Base-by-base conservation (phyloP, 2,888 invertebrate species). In the Callosobruchus maculatus region DNA sequence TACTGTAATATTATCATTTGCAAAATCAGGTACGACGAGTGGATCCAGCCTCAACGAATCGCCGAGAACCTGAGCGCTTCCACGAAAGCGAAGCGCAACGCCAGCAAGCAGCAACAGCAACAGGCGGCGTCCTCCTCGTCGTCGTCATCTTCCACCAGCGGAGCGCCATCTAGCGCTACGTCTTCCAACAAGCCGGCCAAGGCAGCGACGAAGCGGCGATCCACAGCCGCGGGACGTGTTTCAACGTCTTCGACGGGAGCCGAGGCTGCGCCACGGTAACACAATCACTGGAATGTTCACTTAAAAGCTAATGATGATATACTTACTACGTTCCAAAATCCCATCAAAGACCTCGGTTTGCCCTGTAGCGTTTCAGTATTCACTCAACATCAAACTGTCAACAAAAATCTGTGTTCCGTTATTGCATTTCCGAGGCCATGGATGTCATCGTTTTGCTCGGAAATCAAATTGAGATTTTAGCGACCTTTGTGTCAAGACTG, bases 31-130 rank as follows among this genome's bases (percentile, higher is more conserved):
- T 99, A 99, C 86, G 99, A 99, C 86, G 99, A 99, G 87, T 98
- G 97, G 97, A 95, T 99, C 80, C 93, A 93, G 77, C 92, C 94
- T 30, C 93, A 93, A 78, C 91, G 97, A 72, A 96, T 98, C 78
- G 96, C 97, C 0, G 93, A 95, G 83, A 96, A 96, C 86, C 91
- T 95, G 70, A 94, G 94, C 20, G 92, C 86, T 0, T 82, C 83
- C 2, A 84, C 87, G 0, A 87, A 86, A 74, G 84, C 87, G 0
- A 87, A 87, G 79, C 81, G 86, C 67, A 68, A 21, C 9, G 22
- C 21, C 21, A 21, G 13, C 22, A 21, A 68, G 9, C 49, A 49
- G 1, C 49, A 7, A 18, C 79, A 85, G 21, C 86, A 84, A 76
- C 85, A 86, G 75, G 78, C 77, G 70, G 67, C 78, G 68, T 69